Conservation (phyloP, 2,797 vertebrate genomes). For the Phoxinus dragarum region DNA sequence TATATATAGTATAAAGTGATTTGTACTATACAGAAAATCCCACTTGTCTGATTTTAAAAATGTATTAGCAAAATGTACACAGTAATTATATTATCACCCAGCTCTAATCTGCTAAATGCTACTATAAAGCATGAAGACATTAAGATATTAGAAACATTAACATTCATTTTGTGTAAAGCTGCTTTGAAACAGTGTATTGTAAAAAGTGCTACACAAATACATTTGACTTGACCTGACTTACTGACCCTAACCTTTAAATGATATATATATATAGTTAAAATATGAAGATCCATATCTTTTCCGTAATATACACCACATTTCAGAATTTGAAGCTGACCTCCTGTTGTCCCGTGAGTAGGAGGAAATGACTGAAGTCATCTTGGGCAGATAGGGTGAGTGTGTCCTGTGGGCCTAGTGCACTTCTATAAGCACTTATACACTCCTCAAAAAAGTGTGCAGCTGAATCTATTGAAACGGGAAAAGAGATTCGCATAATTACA, state of each 20-base stretch:
- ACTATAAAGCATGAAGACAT: neutral
- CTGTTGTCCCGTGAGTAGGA: constrained; percentile 73
- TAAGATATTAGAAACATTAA: neutral
- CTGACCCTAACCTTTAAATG: neutral
- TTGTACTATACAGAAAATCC: neutral
- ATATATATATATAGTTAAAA: constrained; percentile 1
- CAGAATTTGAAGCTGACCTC: constrained; percentile 63
- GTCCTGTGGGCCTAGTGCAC: constrained; percentile 64
- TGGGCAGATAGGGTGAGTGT: constrained; percentile 72
- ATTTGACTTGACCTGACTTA: neutral
- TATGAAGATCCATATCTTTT: neutral
- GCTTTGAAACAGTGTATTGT: neutral
- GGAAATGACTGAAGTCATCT: constrained; percentile 79
- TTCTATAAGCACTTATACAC: constrained; percentile 73
- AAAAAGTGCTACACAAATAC: neutral
- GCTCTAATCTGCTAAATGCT: neutral
- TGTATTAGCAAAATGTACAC: neutral
- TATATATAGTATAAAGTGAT: neutral
- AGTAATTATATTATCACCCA: neutral
- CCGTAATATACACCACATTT: neutral
- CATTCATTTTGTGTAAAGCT: neutral
- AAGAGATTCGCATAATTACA: neutral
- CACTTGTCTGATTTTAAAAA: neutral
- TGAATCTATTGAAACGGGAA: constrained; percentile 63
- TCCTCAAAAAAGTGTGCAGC: constrained; percentile 76